Evolutionary conservation across 2,888 invertebrate genomes (phyloP).

Genomic region (Eupsilia transversa): DNA sequence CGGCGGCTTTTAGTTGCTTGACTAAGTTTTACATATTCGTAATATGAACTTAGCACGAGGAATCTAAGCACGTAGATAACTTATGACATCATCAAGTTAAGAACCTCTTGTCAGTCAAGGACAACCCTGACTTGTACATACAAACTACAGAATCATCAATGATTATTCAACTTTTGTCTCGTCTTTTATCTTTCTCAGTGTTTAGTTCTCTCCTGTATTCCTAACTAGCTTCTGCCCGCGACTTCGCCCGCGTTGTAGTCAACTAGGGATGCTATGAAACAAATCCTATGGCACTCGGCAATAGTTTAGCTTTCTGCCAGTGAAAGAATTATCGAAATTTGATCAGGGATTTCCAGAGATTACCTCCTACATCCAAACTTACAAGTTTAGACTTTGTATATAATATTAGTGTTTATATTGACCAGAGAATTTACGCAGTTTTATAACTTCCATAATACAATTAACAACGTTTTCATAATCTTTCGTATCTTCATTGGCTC

Average conservation of each 20-base stretch:
- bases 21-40: constrained; percentile 2
- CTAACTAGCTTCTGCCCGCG: neutral
- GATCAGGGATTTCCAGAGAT: neutral
- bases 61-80: neutral
- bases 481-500: neutral
- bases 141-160: neutral
- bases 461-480: neutral
- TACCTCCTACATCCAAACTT: neutral
- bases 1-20: neutral
- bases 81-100: constrained; percentile 48
- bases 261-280: neutral
- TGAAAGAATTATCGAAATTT: neutral
- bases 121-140: neutral
- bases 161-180: neutral
- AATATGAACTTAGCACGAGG: constrained; percentile 3
- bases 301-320: neutral
- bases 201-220: neutral
- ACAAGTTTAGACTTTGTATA: neutral
- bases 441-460: neutral
- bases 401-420: neutral
- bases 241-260: neutral
- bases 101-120: constrained; percentile 43
- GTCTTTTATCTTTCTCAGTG: neutral
- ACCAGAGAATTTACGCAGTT: neutral
- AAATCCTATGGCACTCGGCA: neutral